Percentiles rank a stretch among this genome's conserved stretches.
These are phyloP conservation scores for Athene noctua DNA, from an alignment of 2,113 vertebrate genomes.

Conservation along the genomic window DNA sequence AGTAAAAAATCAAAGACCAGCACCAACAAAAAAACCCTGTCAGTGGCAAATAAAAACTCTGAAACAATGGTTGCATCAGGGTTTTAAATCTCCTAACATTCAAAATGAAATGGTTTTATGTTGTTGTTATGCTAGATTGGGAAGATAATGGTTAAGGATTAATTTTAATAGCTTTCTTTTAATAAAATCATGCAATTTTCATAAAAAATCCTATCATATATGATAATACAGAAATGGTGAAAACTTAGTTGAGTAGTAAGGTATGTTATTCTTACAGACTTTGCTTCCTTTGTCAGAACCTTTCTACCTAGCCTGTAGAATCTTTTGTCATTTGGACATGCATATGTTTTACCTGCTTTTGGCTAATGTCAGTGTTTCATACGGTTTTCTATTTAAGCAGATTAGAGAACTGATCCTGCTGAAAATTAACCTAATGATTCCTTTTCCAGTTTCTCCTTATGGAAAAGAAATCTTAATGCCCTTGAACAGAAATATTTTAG, in stretches of 20 bases:
- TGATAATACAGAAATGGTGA: not conserved
- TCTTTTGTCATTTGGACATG: not conserved
- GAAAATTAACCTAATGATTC: not conserved
- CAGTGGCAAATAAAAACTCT: not conserved
- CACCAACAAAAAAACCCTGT: accelerated
- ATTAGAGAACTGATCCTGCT: not conserved
- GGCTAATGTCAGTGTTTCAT: not conserved
- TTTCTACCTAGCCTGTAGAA: not conserved
- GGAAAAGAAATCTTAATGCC: not conserved
- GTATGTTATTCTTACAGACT: not conserved
- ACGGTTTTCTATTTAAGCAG: not conserved
- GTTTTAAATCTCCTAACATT: not conserved
- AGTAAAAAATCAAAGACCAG: not conserved
- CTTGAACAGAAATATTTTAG: not conserved
- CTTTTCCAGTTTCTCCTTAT: not conserved
- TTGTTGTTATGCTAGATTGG: not conserved
- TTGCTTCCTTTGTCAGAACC: not conserved
- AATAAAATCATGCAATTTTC: not conserved
- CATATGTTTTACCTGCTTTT: not conserved
- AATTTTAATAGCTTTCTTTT: not conserved
- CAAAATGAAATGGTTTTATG: not conserved
- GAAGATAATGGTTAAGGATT: not conserved
- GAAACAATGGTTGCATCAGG: not conserved
- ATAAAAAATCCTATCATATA: not conserved
- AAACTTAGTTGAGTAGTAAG: not conserved